These are phyloP conservation scores for Hyla sarda DNA, from an alignment of 2,113 vertebrate genomes.

Conservation along the genomic window DNA sequence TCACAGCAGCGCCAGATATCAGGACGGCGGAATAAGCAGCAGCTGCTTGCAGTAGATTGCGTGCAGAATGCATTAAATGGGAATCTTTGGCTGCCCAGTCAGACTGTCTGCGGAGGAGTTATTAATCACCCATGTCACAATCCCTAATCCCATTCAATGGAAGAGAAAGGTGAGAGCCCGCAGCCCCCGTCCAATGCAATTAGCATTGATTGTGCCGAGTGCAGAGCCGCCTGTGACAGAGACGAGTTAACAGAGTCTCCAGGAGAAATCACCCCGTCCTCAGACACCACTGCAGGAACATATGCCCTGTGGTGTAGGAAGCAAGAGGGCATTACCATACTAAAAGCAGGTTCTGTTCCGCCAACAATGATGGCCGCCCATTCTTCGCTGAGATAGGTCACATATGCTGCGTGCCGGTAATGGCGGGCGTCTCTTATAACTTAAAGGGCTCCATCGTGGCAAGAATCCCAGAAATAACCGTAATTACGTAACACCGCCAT, in stretches of 20 bases:
- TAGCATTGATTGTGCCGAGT: slow-evolving; percentile 75
- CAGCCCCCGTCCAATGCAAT: slow-evolving; percentile 79
- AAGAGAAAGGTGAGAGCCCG: slow-evolving; percentile 91
- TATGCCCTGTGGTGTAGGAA: slow-evolving; percentile 55
- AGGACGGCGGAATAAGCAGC: slow-evolving; percentile 71
- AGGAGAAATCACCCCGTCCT: slow-evolving; percentile 58
- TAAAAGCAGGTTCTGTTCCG: slow-evolving; percentile 41
- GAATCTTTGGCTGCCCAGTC: slow-evolving; percentile 85
- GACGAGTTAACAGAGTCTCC: slow-evolving; percentile 69
- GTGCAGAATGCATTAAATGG: slow-evolving; percentile 80
- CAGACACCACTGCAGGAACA: slow-evolving; percentile 55
- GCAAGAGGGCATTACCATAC: slow-evolving; percentile 51
- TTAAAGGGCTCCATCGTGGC: too few relatives aligned
- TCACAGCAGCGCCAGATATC: not conserved
- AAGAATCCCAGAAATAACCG: too few relatives aligned
- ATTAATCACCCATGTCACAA: slow-evolving; percentile 98
- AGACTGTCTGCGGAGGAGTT: slow-evolving; percentile 89
- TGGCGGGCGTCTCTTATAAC: not conserved
- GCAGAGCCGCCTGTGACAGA: slow-evolving; percentile 70
- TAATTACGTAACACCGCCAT: too few relatives aligned
- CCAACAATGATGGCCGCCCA: slow-evolving; percentile 11
- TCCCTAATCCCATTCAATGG: slow-evolving; percentile 91
- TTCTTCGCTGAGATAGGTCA: slow-evolving; percentile 14
- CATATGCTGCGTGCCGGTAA: slow-evolving; percentile 1
- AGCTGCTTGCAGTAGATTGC: slow-evolving; percentile 96